Base-by-base conservation (phyloP, 2,888 invertebrate species). In the Drosophila atripex region DNA sequence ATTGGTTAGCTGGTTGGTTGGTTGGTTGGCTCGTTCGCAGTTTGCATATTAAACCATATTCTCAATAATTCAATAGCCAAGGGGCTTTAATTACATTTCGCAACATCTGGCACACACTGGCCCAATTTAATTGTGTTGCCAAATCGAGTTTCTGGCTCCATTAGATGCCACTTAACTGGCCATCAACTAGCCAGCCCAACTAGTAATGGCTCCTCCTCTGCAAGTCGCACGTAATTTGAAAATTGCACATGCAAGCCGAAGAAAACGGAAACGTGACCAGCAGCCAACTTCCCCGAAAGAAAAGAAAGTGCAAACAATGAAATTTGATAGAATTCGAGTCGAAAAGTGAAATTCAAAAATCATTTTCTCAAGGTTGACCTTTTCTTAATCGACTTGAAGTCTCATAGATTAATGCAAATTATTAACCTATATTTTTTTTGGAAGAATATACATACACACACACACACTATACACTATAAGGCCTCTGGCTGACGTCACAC, bases 41-140 rank as follows among this genome's bases (percentile, higher is more conserved):
- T 63, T 52, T 46, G 64, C 45, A 64, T 64, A 63, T 53, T 53
- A 63, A 46, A 32, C 30, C 53, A 53, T 53, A 53, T 63, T 64
- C 23, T 39, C 46, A 39, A 39, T 64, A 46, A 63, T 63, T 53
- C 41, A 41, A 41, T 21, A 30, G 18, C n/a, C 14, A 12, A n/a
- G 16, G 39, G 23, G 16, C 23, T 39, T 28, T 9, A 30, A 9
- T 11, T 18, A 9, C 23, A 49, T 35, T 12, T 47, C 6, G 3
- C 12, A 9, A 16, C 16, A 39, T 39, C 8, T 18, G 39, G 14
- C 3, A 18, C n/a, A n/a, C n/a, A n/a, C n/a, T n/a, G n/a, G n/a
- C n/a, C n/a, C 11, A 32, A 32, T 32, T 32, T 32, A 3, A 32
- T 32, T 32, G 14, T 16, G 18, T 18, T 18, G 35, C 1, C 6